A percentile compares a stretch with the other conserved stretches of the same genome.
Conservation (phyloP, 2,888 invertebrate genomes). For the Terebella lapidaria region DNA sequence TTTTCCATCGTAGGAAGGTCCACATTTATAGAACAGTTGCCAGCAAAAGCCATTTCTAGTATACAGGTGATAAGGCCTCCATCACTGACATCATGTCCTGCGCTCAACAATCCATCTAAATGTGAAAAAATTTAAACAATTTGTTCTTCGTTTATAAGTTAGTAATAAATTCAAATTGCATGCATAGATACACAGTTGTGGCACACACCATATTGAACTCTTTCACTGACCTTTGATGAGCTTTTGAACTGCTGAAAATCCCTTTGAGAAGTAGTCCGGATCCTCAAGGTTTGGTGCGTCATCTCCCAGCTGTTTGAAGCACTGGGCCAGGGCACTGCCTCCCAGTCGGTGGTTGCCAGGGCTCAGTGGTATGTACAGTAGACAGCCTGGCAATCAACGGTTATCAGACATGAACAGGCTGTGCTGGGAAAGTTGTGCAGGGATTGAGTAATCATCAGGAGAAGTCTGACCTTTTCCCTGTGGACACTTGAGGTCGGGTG, state of each 20-base stretch:
- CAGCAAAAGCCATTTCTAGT: conserved; percentile 94
- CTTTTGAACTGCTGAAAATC: conserved; percentile 79
- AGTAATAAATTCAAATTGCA: background rate
- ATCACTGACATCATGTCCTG: conserved; percentile 95
- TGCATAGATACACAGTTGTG: background rate
- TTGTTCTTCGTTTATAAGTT: background rate
- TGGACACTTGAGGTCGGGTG: conserved; percentile 75
- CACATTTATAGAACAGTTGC: conserved; percentile 69
- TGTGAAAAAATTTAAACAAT: conserved; percentile 10
- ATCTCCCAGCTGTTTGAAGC: conserved; percentile 77
- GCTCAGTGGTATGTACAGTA: conserved; percentile 64
- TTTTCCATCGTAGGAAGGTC: conserved; percentile 16
- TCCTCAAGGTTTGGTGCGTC: conserved; percentile 75
- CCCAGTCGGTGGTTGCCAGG: conserved; percentile 60
- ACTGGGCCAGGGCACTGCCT: conserved; percentile 89
- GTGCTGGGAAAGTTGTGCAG: too few species aligned
- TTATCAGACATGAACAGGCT: conserved; percentile 9
- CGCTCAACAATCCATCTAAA: conserved; percentile 65
- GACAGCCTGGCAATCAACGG: too few species aligned
- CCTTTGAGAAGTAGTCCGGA: conserved; percentile 64
- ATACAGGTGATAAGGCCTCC: conserved; percentile 87
- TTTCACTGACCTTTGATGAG: conserved; percentile 59
- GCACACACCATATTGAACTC: background rate
- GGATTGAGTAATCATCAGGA: background rate
- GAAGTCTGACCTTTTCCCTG: background rate